phyloP scores from a whole-genome alignment of 2,797 vertebrate genomes.

The Lemur catta region DNA sequence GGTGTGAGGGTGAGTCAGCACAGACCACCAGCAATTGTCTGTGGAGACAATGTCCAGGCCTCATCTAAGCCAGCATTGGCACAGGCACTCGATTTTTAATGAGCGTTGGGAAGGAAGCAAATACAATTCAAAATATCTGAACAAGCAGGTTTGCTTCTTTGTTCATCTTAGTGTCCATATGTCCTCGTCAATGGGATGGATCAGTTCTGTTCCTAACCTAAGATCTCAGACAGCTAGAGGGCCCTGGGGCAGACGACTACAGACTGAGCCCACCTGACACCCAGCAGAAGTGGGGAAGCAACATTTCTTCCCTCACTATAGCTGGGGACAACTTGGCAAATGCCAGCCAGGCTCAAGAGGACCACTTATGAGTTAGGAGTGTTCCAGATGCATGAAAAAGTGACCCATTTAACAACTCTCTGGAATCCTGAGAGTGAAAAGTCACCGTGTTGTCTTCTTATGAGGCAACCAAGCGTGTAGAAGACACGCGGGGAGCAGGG shows the following conservation, averaged over 20 bases:
- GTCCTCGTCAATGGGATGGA: background rate
- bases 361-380: background rate
- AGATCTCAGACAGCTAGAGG: background rate
- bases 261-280: background rate
- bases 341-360: background rate
- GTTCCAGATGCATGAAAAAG: background rate
- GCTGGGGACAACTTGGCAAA: background rate
- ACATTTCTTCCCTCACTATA: background rate
- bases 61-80: background rate
- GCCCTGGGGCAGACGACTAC: background rate
- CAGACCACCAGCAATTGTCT: constrained; percentile 27
- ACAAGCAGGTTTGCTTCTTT: background rate
- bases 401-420: background rate
- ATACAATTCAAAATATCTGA: background rate
- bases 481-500: background rate
- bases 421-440: background rate
- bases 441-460: background rate
- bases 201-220: background rate
- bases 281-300: background rate
- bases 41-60: background rate
- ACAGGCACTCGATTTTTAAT: background rate
- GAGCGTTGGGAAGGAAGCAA: constrained; percentile 40
- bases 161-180: background rate
- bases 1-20: background rate
- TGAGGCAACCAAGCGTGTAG: background rate